Percentiles rank a stretch among this genome's conserved stretches.
Conservation (phyloP, 2,888 invertebrate species). For the Zhengitettix transpicula region DNA sequence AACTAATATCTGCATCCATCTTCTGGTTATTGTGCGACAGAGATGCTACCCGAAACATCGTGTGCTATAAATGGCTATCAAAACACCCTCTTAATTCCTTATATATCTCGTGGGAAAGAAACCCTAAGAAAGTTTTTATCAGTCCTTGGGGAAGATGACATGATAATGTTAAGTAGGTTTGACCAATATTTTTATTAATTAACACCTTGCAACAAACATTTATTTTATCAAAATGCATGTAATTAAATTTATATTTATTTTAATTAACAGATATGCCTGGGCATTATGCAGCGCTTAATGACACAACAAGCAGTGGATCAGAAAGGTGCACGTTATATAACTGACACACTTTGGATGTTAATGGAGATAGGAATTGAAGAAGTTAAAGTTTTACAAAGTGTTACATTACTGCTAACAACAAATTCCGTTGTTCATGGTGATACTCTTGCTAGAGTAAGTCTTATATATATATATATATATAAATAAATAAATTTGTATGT, state of each 20-base stretch:
- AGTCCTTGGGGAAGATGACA: too few relatives aligned
- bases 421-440: conserved; percentile 90
- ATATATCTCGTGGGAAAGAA: too few relatives aligned
- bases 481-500: not conserved
- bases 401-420: conserved; percentile 86
- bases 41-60: too few relatives aligned
- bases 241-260: not conserved
- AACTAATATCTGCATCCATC: too few relatives aligned
- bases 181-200: too few relatives aligned
- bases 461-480: not conserved
- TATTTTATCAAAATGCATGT: too few relatives aligned
- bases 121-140: too few relatives aligned
- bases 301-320: conserved; percentile 77
- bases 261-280: conserved; percentile 60
- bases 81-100: too few relatives aligned
- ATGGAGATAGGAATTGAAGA: conserved; percentile 92
- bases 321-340: conserved; percentile 84
- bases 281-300: conserved; percentile 86
- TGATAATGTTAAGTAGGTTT: too few relatives aligned
- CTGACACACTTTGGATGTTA: conserved; percentile 81
- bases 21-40: too few relatives aligned
- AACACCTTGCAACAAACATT: too few relatives aligned
- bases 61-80: too few relatives aligned
- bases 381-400: conserved; percentile 89
- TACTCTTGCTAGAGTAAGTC: conserved; percentile 71